A percentile compares a stretch with the other conserved stretches of the same genome.
Evolutionary conservation across 2,113 vertebrate species (phyloP).

Genomic region (Stigmatopora nigra): DNA sequence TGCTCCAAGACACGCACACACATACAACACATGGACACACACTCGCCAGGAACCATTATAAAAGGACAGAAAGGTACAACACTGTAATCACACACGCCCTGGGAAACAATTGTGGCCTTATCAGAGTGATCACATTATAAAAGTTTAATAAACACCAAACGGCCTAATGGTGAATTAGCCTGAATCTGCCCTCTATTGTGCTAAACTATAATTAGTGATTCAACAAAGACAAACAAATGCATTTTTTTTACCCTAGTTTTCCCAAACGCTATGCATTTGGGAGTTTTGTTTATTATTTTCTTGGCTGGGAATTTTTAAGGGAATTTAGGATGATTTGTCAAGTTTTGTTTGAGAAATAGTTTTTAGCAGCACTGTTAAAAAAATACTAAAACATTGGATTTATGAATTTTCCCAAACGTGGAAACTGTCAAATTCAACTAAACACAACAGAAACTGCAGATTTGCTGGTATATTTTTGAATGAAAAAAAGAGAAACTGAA

Average conservation of each 20-base stretch:
- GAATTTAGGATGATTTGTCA: slow-evolving; percentile 2
- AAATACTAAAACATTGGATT: no score
- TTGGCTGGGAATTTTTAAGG: slow-evolving; percentile 29
- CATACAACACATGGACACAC: slow-evolving; percentile 28
- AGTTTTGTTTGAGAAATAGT: slow-evolving; percentile 24
- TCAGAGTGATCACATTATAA: slow-evolving; percentile 71
- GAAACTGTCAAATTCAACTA: no score
- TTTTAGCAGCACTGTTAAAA: slow-evolving; percentile 2
- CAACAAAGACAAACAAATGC: slow-evolving; percentile 64
- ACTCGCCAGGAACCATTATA: slow-evolving; percentile 58
- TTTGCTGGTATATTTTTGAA: no score
- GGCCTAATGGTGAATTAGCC: slow-evolving; percentile 69
- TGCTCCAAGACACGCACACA: slow-evolving; percentile 60
- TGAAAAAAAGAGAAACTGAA: no score
- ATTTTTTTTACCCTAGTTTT: slow-evolving; percentile 40
- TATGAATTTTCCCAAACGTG: no score
- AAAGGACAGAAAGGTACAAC: slow-evolving; percentile 62
- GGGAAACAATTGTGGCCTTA: slow-evolving; percentile 67
- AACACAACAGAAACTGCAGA: no score
- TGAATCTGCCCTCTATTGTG: slow-evolving; percentile 61
- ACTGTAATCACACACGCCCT: slow-evolving; percentile 67
- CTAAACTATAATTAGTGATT: slow-evolving; percentile 66
- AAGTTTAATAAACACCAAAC: slow-evolving; percentile 71
- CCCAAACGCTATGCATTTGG: slow-evolving; percentile 30
- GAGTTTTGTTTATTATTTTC: slow-evolving; percentile 6